These are phyloP conservation scores for Nannoperca australis DNA, from an alignment of 2,797 vertebrate genomes.

Conservation along the genomic window DNA sequence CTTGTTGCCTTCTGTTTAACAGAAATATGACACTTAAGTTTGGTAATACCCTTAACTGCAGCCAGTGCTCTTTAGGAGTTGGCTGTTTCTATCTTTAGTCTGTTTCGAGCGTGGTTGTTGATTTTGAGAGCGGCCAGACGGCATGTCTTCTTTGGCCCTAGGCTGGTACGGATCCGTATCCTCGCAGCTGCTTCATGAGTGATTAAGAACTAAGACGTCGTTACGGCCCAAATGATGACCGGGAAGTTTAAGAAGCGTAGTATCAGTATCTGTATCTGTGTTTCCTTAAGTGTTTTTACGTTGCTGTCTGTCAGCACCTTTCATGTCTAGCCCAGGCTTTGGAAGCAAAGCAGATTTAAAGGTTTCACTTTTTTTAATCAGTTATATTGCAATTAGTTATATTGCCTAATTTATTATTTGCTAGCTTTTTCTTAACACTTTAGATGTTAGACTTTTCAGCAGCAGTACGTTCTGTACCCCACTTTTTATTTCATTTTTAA, in stretches of 20 bases:
- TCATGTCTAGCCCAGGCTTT: conserved; percentile 12
- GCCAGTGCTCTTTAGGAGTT: conserved; percentile 71
- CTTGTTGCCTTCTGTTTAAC: conserved; percentile 62
- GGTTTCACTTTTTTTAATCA: conserved; percentile 11
- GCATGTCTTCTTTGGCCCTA: conserved; percentile 72
- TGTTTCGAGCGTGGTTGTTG: conserved; percentile 78
- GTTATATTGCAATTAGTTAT: too few relatives aligned
- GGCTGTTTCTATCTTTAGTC: conserved; percentile 84
- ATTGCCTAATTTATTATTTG: conserved; percentile 5
- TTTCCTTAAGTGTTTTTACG: conserved; percentile 39
- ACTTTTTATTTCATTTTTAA: background rate
- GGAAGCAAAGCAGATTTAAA: conserved; percentile 1
- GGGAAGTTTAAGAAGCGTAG: conserved; percentile 49
- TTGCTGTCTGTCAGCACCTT: background rate
- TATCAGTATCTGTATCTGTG: conserved; percentile 28
- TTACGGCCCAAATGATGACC: conserved; percentile 48
- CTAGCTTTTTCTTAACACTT: background rate
- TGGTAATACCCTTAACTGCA: conserved; percentile 61
- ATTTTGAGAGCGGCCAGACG: conserved; percentile 75
- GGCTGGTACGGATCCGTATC: conserved; percentile 66
- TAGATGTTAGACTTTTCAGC: background rate
- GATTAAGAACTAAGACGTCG: conserved; percentile 72
- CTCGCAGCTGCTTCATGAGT: conserved; percentile 73
- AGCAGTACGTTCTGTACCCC: background rate
- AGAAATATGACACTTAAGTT: conserved; percentile 67